Evolutionary conservation across 2,797 vertebrate genomes (phyloP).

Genomic region (Pampus argenteus): DNA sequence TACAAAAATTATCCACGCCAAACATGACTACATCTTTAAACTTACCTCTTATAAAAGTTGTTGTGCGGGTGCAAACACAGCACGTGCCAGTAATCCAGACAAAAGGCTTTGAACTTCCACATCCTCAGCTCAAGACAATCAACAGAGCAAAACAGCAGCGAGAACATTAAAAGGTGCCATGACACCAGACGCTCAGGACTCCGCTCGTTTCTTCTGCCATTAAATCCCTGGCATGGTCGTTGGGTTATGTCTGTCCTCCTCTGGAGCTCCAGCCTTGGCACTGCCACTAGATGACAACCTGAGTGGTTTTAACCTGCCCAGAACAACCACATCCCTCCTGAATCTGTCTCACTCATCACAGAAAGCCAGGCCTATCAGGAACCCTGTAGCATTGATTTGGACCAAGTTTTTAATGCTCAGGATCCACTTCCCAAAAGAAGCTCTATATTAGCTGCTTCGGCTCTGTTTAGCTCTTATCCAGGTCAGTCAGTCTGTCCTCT

Average conservation of each 20-base stretch:
- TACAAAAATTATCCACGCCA: not conserved
- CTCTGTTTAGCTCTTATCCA: constrained; percentile 74
- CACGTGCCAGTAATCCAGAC: constrained; percentile 98
- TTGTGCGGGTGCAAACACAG: constrained; percentile 94
- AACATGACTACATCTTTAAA: constrained; percentile 12
- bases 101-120: constrained; percentile 97
- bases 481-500: constrained; percentile 78
- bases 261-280: constrained; percentile 43
- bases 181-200: constrained; percentile 28
- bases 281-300: constrained; percentile 56
- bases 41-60: constrained; percentile 95
- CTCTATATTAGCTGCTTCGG: constrained; percentile 37
- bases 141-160: constrained; percentile 38
- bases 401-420: constrained; percentile 16
- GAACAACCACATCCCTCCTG: constrained; percentile 68
- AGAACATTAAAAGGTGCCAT: constrained; percentile 57
- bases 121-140: constrained; percentile 82
- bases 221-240: constrained; percentile 35
- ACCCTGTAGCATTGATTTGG: constrained; percentile 26
- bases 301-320: constrained; percentile 69
- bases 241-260: constrained; percentile 25
- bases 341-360: constrained; percentile 54
- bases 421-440: constrained; percentile 54
- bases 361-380: constrained; percentile 41
- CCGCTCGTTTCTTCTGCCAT: constrained; percentile 46